Evolutionary conservation across 2,113 vertebrate genomes (phyloP), one percentile per base, ranked within the genome.

Genomic region (Elgaria multicarinata): DNA sequence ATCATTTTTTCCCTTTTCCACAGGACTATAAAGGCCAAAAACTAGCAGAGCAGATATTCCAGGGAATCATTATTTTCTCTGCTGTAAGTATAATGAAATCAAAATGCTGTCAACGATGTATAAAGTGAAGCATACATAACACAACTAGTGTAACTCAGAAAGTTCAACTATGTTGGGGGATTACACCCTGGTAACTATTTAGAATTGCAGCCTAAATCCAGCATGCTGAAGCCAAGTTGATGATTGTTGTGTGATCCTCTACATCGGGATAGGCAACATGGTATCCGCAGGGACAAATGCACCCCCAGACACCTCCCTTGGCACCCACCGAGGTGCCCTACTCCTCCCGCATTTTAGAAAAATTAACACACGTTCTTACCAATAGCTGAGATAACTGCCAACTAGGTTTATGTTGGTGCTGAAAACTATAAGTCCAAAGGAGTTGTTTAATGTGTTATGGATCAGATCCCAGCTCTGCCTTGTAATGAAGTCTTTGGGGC

Each of bases 21-120:
- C 46, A 99, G 99, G 99, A 99, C 94, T 99, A 99, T 91, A 99
- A 98, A 95, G 99, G 99, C 88, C 99, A 99, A 95, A 99, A 99
- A 90, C 92, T 99, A 94, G 98, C 99, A 20, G 99, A 99, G 94
- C 99, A 99, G 96, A 99, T 99, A 95, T 99, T 99, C 95, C 99
- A 99, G 94, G 98, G 98, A 74, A 98, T 99, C 91, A 99, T 99
- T 91, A 97, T 99, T 67, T 97, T 98, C 91, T 99, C 98, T 94
- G 99, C 99, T 90, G 99, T 99, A 98, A 98, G 95, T 96, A 96
- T 86, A 44, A 13, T 12, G n/a, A 39, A 93, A 53, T 5, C 9
- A 69, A 67, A 50, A 77, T 86, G 18, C 18, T 14, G 44, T 33
- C 26, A 64, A 16, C 26, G 28, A 26, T 77, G 6, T 67, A 67